Evolutionary conservation across 1,140 invertebrate genomes (phyloP).

Genomic region (Brachionus manjavacas): DNA sequence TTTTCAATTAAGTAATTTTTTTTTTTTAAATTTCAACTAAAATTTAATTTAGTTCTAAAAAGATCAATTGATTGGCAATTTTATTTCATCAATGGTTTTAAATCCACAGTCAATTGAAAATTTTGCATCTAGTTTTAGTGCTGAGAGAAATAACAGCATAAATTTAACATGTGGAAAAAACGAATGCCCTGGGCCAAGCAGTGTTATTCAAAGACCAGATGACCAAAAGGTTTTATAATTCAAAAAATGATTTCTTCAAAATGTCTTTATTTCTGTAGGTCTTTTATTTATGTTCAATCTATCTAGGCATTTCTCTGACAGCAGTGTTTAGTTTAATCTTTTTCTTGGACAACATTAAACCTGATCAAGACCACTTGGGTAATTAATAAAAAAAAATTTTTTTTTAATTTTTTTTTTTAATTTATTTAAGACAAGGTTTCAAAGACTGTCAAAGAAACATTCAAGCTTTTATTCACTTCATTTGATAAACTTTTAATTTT

Average conservation of each 20-base stretch:
- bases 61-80: slow-evolving; percentile 37
- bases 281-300: slow-evolving; percentile 17
- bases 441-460: neutral
- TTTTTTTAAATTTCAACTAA: neutral
- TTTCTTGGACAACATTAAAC: neutral
- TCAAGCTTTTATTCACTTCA: neutral
- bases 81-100: slow-evolving; percentile 20
- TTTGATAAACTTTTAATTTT: neutral
- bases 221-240: neutral
- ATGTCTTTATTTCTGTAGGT: neutral
- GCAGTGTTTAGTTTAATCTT: neutral
- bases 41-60: neutral
- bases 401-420: too few relatives aligned
- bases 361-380: slow-evolving; percentile 17
- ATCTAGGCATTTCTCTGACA: neutral
- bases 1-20: slow-evolving; percentile 39
- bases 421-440: neutral
- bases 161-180: neutral
- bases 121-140: neutral
- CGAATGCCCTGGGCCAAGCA: neutral
- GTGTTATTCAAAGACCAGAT: neutral
- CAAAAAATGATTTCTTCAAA: too few relatives aligned
- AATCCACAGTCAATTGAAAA: neutral
- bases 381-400: neutral
- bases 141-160: neutral